A percentile compares a stretch with the other conserved stretches of the same genome.
phyloP scores from a whole-genome alignment of 2,113 vertebrate genomes.

The Pomatorhinus ruficollis region DNA sequence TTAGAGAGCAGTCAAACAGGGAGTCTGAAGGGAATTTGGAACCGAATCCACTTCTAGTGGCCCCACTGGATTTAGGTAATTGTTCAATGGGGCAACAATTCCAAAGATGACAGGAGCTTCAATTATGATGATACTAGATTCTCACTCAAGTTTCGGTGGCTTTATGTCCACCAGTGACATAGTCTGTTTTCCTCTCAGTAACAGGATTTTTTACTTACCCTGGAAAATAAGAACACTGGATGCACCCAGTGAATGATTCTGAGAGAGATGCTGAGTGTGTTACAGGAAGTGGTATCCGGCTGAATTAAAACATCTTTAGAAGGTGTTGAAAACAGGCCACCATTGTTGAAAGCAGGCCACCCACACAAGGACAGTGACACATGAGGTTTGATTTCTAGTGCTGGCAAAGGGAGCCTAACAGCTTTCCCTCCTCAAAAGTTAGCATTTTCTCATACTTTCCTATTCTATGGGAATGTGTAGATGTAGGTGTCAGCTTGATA shows the following conservation, averaged over 20 bases:
- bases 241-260: neutral
- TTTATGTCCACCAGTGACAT: accelerated
- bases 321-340: neutral
- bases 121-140: neutral
- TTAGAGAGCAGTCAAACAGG: neutral
- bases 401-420: neutral
- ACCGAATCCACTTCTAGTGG: neutral
- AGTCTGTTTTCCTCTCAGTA: neutral
- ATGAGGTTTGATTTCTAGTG: neutral
- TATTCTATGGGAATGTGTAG: neutral
- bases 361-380: neutral
- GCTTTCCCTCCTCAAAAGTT: neutral
- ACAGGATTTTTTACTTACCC: neutral
- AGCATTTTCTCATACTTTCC: neutral
- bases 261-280: neutral
- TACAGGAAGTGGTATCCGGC: neutral
- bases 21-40: neutral
- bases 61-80: neutral
- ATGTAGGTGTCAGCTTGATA: neutral
- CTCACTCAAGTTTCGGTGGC: neutral
- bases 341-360: neutral
- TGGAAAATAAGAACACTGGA: neutral
- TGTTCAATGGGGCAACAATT: neutral
- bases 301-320: neutral
- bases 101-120: neutral